Base-by-base conservation (phyloP, 2,113 vertebrate species). In the Nothocercus nigrocapillus region DNA sequence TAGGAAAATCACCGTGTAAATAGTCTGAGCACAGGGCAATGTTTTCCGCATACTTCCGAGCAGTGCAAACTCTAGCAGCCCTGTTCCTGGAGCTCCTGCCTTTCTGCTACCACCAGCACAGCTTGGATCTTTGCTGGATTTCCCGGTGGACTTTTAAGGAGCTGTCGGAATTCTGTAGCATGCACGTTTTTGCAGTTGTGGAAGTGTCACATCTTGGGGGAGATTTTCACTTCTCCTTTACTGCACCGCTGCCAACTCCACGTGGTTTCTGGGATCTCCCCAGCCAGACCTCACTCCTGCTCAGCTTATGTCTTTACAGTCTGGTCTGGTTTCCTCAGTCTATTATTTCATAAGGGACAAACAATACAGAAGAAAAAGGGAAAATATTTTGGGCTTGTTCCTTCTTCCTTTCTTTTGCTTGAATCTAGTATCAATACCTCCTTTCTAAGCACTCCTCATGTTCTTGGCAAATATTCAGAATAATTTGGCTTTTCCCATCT, bases 1-100 rank as follows among this genome's bases (percentile, higher is more conserved):
- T 81, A 86, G 73, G 66, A 89, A 66, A 76, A 92, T 86, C 88
- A 49, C 40, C 28, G 30, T 90, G 88, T 51, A 53, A 78, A 88
- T 64, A 84, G 73, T 53, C 66, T 61, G 73, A 83, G 56, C 80
- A 62, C 1, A 5, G 69, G 9, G 58, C 61, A 44, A 3, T 17
- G 69, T 68, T 85, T 51, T 56, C 82, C 77, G 68, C 61, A 22
- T n/a, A 5, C 45, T 67, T 82, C 32, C 73, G 56, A 38, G 79
- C 58, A 75, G 44, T n/a, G 73, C 56, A 63, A 73, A 63, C 21
- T 32, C 13, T 36, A 63, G 40, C 82, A 91, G 51, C 49, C 28
- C 54, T 83, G 75, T 85, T 53, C 68, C 70, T 34, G 18, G 16
- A 81, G 68, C 38, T 63, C 72, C 38, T 51, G 11, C 32, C 88